A percentile compares a stretch with the other conserved stretches of the same genome.
phyloP scores from a whole-genome alignment of 2,113 vertebrate species.

The Gallinago undulata region DNA sequence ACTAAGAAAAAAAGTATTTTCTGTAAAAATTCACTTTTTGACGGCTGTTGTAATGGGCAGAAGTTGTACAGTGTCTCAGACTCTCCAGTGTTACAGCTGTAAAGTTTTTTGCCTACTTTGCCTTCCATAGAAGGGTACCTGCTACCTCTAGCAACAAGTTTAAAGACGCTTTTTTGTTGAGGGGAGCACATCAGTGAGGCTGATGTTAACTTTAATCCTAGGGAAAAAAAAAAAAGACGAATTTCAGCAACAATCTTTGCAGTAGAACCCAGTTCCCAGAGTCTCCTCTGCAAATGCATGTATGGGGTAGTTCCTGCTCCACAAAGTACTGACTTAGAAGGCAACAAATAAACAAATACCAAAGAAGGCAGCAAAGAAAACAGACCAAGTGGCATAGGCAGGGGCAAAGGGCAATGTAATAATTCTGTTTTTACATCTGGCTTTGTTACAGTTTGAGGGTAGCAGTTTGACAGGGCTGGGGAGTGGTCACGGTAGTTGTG shows the following conservation, averaged over 20 bases:
- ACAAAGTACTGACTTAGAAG: neutral
- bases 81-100: neutral
- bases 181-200: neutral
- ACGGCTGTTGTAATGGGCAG: neutral
- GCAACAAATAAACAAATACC: neutral
- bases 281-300: neutral
- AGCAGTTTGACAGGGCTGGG: neutral
- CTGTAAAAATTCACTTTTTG: neutral
- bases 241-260: neutral
- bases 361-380: neutral
- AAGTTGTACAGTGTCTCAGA: neutral
- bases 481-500: neutral
- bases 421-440: neutral
- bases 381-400: neutral
- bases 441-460: neutral
- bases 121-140: neutral
- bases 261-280: neutral
- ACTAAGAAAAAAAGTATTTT: neutral
- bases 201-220: neutral
- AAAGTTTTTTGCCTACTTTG: neutral
- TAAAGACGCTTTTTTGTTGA: neutral
- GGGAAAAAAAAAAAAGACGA: neutral
- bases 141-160: neutral
- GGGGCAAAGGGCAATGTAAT: neutral
- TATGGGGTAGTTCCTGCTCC: neutral